Evolutionary conservation across 2,113 vertebrate species (phyloP).

Genomic region (Callipepla californica): DNA sequence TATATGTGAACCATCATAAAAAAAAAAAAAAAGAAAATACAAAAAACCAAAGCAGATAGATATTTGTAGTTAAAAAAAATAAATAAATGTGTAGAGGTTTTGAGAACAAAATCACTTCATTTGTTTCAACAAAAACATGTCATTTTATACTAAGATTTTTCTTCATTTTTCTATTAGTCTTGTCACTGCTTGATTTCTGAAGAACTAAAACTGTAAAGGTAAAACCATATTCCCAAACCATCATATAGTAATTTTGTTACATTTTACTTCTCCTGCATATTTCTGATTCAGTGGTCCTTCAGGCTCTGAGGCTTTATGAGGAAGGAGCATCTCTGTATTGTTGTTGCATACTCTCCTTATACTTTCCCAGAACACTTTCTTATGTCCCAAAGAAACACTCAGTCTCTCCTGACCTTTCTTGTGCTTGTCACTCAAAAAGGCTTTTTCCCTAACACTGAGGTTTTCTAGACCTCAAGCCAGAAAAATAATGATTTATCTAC

Average conservation of each 20-base stretch:
- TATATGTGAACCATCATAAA: not conserved
- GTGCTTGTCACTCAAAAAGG: fast-evolving
- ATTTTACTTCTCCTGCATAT: not conserved
- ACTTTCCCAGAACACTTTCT: not conserved
- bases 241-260: not conserved
- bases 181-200: not conserved
- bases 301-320: not conserved
- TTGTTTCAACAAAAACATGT: not conserved
- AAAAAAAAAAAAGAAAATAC: not conserved
- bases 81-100: not conserved
- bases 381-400: not conserved
- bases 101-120: not conserved
- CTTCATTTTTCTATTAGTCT: not conserved
- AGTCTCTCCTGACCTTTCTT: not conserved
- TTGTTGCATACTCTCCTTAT: not conserved
- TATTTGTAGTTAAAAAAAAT: not conserved
- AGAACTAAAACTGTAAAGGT: not conserved
- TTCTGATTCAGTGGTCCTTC: not conserved
- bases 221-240: not conserved
- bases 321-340: not conserved
- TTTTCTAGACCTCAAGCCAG: not conserved
- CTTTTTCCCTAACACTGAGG: not conserved
- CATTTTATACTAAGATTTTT: not conserved
- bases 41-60: not conserved
- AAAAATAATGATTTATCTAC: not conserved